Base-by-base conservation (phyloP, 2,888 invertebrate species). In the Hypena proboscidalis region DNA sequence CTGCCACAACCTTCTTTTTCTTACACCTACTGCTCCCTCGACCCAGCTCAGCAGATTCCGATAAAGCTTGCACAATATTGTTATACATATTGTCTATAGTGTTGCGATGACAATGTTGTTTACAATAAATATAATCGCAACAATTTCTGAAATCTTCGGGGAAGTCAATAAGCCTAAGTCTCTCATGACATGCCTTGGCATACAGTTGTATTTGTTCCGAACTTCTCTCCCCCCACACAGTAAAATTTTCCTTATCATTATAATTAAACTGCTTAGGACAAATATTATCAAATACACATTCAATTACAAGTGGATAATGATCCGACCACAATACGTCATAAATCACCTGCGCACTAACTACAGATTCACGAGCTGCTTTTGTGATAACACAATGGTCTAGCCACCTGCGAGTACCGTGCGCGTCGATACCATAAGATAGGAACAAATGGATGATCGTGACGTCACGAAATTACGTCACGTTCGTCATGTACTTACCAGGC, bases 281-380 rank as follows among this genome's bases (percentile, higher is more conserved):
- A 20, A 31, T 4, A 19, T 9, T 19, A 31, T 7, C 17, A 6
- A 30, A 9, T 8, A 11, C 6, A 14, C 27, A 27, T 2, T 9
- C 11, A 7, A 27, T 14, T 6, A 13, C 10, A 5, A 27, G 10
- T n/a, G n/a, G n/a, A n/a, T n/a, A n/a, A n/a, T 27, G 27, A 11
- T 27, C 27, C 5, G 30, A 30, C 19, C 30, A 30, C 19, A 6
- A n/a, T 6, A 22, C 22, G 17, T 34, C 34, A 17, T 34, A 34
- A 13, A n/a, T 34, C 6, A 34, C 34, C 7, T 15, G 13, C 7
- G 17, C n/a, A 9, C 15, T 4, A 1, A 23, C 7, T 14, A 7
- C n/a, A n/a, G n/a, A n/a, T n/a, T n/a, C n/a, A n/a, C n/a, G n/a
- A n/a, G n/a, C n/a, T n/a, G n/a, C n/a, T n/a, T n/a, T n/a, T n/a